Base-by-base conservation (phyloP, 2,888 invertebrate genomes). In the Clepsis dumicolana region DNA sequence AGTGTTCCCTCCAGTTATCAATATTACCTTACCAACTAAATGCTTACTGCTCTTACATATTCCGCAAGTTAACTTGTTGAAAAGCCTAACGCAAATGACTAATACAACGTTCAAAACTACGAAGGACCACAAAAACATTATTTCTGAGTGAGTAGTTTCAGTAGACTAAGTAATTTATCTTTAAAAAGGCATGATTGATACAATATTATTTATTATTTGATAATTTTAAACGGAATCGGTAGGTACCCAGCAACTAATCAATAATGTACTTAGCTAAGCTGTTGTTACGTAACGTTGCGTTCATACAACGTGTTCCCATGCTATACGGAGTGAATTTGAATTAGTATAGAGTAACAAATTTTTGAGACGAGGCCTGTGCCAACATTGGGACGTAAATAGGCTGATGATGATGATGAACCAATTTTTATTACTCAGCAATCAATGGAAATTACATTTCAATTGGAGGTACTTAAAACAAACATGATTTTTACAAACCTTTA, bases 41-140 rank as follows among this genome's bases (percentile, higher is more conserved):
- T 77, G 74, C 35, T 35, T 72, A 21, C 75, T 74, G 44, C 72
- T 72, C 35, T 71, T 74, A 59, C 71, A 71, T n/a, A 62, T 65
- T 59, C 73, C 41, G 72, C 64, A 24, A 18, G 53, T 71, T 21
- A 70, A 35, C 48, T 64, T 71, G 10, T 10, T 54, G 10, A 63
- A 70, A 10, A 60, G 27, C 38, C 53, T 61, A n/a, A 38, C 21
- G 8, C 24, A 50, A 27, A 59, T 38, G 18, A 32, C n/a, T 10
- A 65, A 29, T 16, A 60, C 5, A 7, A 60, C 5, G 4, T 61
- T 53, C 8, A 66, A 44, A 12, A 44, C 7, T 25, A 61, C 14
- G 2, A 66, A 27, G 14, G 32, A 53, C 14, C 44, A 24, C 24
- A 61, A 35, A 10, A 60, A 21, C 24, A 61, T 61, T 8, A 29